A percentile compares a stretch with the other conserved stretches of the same genome.
These are phyloP conservation scores for Ariopsis seemanni DNA, from an alignment of 2,113 vertebrate genomes.

Conservation along the genomic window DNA sequence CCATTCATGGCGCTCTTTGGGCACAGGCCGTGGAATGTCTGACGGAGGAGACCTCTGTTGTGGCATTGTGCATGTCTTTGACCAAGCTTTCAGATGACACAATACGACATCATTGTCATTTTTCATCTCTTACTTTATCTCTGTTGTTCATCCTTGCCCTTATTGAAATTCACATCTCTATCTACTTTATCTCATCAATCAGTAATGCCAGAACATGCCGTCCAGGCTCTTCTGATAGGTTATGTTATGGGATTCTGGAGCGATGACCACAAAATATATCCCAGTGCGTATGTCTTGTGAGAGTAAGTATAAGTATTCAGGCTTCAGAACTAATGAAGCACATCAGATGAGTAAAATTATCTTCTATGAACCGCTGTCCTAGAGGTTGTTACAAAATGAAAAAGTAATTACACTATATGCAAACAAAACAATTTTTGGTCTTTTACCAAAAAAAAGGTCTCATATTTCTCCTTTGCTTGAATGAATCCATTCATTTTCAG, in stretches of 20 bases:
- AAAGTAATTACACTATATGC: not conserved
- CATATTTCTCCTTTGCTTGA: not conserved
- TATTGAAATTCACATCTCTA: conserved; percentile 40
- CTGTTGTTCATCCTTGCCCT: conserved; percentile 51
- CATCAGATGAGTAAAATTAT: not conserved
- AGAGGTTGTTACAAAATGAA: not conserved
- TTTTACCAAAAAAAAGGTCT: not conserved
- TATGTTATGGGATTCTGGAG: not conserved
- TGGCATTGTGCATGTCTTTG: conserved; percentile 42
- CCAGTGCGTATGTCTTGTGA: not conserved
- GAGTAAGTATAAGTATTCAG: not conserved
- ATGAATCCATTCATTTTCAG: not conserved
- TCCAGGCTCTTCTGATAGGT: conserved; percentile 9
- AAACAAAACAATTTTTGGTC: not conserved
- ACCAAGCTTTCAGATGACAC: conserved; percentile 50
- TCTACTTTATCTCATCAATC: conserved; percentile 43
- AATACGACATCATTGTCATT: conserved; percentile 50
- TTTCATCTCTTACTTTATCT: conserved; percentile 58
- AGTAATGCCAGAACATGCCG: conserved; percentile 21
- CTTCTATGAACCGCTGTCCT: not conserved
- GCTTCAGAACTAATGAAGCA: not conserved
- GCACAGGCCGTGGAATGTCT: conserved; percentile 44
- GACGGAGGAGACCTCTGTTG: conserved; percentile 45
- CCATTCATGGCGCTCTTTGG: conserved; percentile 43
- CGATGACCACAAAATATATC: conserved; percentile 1